These are phyloP conservation scores for Helicoverpa armigera DNA, from an alignment of 1,140 invertebrate species.

Conservation along the genomic window DNA sequence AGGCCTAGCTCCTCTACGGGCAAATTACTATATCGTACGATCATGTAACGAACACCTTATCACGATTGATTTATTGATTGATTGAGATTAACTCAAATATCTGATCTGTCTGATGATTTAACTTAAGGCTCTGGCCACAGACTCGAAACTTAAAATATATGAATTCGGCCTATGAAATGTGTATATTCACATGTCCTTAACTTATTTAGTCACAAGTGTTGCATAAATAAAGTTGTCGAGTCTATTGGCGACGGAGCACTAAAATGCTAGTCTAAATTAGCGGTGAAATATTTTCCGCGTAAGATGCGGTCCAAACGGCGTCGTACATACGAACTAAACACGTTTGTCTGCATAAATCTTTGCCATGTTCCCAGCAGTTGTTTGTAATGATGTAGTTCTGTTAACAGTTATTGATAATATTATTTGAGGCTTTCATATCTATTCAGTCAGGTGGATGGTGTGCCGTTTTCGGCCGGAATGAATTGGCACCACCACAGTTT, in stretches of 20 bases:
- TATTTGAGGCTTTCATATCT: constrained; percentile 47
- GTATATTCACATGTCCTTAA: neutral
- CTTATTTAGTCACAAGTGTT: constrained; percentile 10
- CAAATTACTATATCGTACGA: neutral
- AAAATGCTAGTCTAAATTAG: constrained; percentile 48
- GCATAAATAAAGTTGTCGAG: constrained; percentile 9
- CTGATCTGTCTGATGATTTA: neutral
- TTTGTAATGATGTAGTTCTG: constrained; percentile 44
- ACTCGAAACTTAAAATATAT: neutral
- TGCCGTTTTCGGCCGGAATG: neutral
- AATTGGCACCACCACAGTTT: neutral
- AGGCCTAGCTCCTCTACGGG: constrained; percentile 6
- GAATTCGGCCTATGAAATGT: constrained; percentile 19
- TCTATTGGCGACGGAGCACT: constrained; percentile 5
- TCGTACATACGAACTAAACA: constrained; percentile 22
- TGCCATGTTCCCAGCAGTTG: constrained; percentile 47
- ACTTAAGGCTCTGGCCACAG: constrained; percentile 16
- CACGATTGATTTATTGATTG: neutral
- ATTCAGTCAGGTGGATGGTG: neutral
- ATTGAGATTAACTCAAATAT: constrained; percentile 14
- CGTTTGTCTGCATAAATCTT: constrained; percentile 32
- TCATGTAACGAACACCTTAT: neutral
- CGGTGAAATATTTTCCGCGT: constrained; percentile 19
- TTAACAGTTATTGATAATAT: constrained; percentile 49
- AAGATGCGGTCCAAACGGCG: constrained; percentile 32